Evolutionary conservation across 2,888 invertebrate species (phyloP).

Genomic region (Drosophila picticornis): DNA sequence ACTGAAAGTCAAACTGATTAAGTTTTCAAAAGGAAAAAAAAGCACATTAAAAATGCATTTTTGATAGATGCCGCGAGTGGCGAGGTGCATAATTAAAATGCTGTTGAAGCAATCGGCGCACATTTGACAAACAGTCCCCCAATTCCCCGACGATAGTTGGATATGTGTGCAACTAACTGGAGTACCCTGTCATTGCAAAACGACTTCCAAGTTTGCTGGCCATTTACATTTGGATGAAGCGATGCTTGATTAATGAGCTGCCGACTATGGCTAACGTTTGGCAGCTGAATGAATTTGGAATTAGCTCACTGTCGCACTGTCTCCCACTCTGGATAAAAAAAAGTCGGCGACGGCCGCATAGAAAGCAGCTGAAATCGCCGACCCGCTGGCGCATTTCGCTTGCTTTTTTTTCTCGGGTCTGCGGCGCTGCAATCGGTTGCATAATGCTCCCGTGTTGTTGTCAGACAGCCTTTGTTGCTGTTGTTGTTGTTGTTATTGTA

Average conservation of each 20-base stretch:
- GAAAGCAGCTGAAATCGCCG: conserved; percentile 59
- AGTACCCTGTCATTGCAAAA: conserved; percentile 71
- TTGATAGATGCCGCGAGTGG: conserved; percentile 44
- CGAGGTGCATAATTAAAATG: conserved; percentile 63
- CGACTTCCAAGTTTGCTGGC: conserved; percentile 44
- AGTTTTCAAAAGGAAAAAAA: conserved; percentile 51
- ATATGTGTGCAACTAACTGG: conserved; percentile 15
- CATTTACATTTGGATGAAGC: conserved; percentile 35
- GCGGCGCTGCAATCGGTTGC: conserved; percentile 68
- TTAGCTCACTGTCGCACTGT: conserved; percentile 66
- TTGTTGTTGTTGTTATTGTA: conserved; percentile 24
- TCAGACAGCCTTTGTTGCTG: conserved; percentile 64
- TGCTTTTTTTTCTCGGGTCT: conserved; percentile 29
- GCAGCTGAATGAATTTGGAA: conserved; percentile 78
- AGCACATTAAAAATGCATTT: conserved; percentile 47
- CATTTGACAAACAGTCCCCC: conserved; percentile 47
- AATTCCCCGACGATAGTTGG: neutral
- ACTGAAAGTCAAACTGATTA: conserved; percentile 62
- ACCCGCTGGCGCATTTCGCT: conserved; percentile 42
- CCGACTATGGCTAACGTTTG: conserved; percentile 60
- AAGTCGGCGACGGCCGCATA: conserved; percentile 50
- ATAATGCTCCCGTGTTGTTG: conserved; percentile 67
- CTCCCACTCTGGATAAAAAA: conserved; percentile 32
- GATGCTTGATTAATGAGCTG: conserved; percentile 72
- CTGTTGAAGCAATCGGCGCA: conserved; percentile 42